Evolutionary conservation across 2,888 invertebrate genomes (phyloP), one percentile per base, ranked within the genome.

Genomic region (Timandra comae): DNA sequence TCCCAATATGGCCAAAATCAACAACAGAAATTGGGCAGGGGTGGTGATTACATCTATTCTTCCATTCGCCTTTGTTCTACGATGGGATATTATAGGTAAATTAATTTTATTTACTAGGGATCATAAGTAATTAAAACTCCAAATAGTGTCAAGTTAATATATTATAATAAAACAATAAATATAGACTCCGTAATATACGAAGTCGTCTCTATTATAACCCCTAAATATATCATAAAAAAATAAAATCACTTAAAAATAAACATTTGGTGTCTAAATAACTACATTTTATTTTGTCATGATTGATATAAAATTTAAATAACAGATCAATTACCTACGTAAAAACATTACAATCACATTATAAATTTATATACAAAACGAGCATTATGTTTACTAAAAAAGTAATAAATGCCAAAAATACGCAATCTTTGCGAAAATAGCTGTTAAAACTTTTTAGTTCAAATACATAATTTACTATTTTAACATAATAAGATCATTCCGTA

Each of bases 111-210:
- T n/a, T n/a, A n/a, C n/a, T n/a, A n/a, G n/a, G n/a, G n/a, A n/a
- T n/a, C n/a, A n/a, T n/a, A n/a, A n/a, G n/a, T n/a, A n/a, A n/a
- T n/a, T 43, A 38, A 55, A 57, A 54, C 24, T 43, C 35, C 31
- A 30, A 22, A 26, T 36, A 44, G 27, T 57, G 30, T 45, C 30
- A 41, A 50, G 40, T 49, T 60, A 52, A 56, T 55, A 59, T 56
- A 66, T 61, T 74, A 52, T 72, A 64, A 67, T 66, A 57, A 73
- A 71, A 64, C 58, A 56, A 76, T 79, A 76, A 77, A 78, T 69
- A 72, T 59, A 49, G 59, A 53, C 55, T 71, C 73, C 81, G 69
- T 82, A 84, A 84, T 82, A 80, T 81, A 82, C 77, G 81, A 55
- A 80, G 56, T 56, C 54, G 52, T 49, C 47, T 38, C 41, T 36